Conservation (phyloP, 2,113 vertebrate species). For the Leptocoma aspasia region DNA sequence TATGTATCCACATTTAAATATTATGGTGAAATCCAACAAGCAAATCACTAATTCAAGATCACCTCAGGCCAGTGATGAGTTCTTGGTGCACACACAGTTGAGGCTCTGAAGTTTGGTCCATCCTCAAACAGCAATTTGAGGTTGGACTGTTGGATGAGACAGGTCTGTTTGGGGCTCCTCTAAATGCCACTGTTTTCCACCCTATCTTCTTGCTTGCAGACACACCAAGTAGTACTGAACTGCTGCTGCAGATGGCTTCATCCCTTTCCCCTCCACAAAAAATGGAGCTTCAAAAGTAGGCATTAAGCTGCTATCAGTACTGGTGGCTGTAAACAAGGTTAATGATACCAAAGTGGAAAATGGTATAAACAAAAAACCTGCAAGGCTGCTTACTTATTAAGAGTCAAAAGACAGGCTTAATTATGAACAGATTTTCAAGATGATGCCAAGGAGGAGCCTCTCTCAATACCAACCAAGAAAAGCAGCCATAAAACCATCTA, state of each 20-base stretch:
- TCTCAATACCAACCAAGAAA: not conserved
- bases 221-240: not conserved
- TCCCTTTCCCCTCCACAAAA: not conserved
- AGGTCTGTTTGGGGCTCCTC: not conserved
- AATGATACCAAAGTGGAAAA: not conserved
- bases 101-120: not conserved
- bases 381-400: not conserved
- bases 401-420: not conserved
- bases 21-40: not conserved
- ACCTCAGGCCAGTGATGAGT: not conserved
- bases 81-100: not conserved
- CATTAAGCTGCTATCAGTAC: not conserved
- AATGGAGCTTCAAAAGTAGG: accelerated
- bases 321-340: not conserved
- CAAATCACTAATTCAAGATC: not conserved
- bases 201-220: not conserved
- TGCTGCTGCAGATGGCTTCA: not conserved
- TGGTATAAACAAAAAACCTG: not conserved
- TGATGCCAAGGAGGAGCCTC: not conserved
- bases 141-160: not conserved
- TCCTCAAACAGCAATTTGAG: not conserved
- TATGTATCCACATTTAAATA: not conserved
- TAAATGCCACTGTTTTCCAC: not conserved
- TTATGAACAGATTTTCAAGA: not conserved
- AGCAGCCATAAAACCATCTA: not conserved